phyloP scores from a whole-genome alignment of 2,888 invertebrate species.

The Lymantria dispar region DNA sequence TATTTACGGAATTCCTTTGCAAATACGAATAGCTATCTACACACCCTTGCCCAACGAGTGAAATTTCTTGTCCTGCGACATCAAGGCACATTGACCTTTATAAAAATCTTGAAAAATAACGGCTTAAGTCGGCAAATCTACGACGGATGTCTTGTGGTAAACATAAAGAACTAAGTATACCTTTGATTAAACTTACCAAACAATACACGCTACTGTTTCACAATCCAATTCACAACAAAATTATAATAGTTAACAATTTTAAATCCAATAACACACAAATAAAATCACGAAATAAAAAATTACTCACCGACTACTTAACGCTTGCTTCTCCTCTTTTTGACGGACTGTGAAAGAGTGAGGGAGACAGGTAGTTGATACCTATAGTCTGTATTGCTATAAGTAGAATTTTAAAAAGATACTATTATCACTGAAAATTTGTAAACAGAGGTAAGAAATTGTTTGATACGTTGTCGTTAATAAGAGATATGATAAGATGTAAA shows the following conservation, averaged over 20 bases:
- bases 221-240: constrained; percentile 12
- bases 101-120: constrained; percentile 76
- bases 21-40: constrained; percentile 43
- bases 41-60: constrained; percentile 44
- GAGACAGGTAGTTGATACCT: constrained; percentile 30
- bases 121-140: constrained; percentile 47
- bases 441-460: too few relatives aligned
- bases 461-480: too few relatives aligned
- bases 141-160: constrained; percentile 27
- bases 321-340: constrained; percentile 47
- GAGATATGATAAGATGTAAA: too few relatives aligned
- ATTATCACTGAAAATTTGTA: too few relatives aligned
- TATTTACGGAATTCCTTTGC: constrained; percentile 35
- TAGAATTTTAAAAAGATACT: background rate
- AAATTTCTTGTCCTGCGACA: constrained; percentile 46
- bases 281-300: constrained; percentile 40
- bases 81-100: constrained; percentile 70
- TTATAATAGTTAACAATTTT: constrained; percentile 4
- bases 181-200: constrained; percentile 28
- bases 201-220: constrained; percentile 11
- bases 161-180: background rate
- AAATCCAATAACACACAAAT: background rate
- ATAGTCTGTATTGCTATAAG: constrained; percentile 29
- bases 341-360: constrained; percentile 51
- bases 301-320: constrained; percentile 58